These are phyloP conservation scores for Sciurus carolinensis DNA, from an alignment of 2,797 vertebrate species.

Conservation along the genomic window DNA sequence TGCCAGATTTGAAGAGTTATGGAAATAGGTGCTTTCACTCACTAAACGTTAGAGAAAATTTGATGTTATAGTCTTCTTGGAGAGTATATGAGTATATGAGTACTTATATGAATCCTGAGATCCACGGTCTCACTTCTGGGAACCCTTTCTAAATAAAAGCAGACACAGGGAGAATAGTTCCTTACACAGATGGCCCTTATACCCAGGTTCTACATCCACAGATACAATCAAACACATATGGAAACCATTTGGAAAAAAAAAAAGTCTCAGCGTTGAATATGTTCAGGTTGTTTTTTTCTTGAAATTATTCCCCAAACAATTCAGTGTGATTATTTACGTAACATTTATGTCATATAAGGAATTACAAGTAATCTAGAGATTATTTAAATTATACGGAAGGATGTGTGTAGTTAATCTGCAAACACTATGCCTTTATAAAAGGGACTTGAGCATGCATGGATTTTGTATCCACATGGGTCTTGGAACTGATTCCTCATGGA, in stretches of 20 bases:
- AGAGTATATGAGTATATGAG: background rate
- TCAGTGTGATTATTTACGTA: background rate
- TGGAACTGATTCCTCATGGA: background rate
- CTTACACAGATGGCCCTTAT: background rate
- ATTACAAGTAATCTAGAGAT: background rate
- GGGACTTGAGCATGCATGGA: background rate
- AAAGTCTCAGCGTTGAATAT: background rate
- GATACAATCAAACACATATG: background rate
- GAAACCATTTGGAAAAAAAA: background rate
- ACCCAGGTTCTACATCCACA: background rate
- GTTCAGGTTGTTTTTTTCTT: background rate
- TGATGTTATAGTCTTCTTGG: background rate
- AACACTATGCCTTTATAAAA: background rate
- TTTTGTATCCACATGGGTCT: background rate
- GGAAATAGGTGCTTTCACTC: background rate
- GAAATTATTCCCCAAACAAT: background rate
- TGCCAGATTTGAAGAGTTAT: background rate
- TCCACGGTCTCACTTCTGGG: background rate
- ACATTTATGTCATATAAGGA: background rate
- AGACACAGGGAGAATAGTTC: background rate
- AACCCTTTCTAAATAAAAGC: background rate
- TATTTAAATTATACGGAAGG: background rate
- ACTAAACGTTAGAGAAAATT: background rate
- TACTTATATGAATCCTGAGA: background rate
- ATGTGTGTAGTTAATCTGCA: background rate